Percentiles rank a stretch among this genome's conserved stretches.
These are phyloP conservation scores for Anorthoa munda DNA, from an alignment of 2,888 invertebrate species.

Conservation along the genomic window DNA sequence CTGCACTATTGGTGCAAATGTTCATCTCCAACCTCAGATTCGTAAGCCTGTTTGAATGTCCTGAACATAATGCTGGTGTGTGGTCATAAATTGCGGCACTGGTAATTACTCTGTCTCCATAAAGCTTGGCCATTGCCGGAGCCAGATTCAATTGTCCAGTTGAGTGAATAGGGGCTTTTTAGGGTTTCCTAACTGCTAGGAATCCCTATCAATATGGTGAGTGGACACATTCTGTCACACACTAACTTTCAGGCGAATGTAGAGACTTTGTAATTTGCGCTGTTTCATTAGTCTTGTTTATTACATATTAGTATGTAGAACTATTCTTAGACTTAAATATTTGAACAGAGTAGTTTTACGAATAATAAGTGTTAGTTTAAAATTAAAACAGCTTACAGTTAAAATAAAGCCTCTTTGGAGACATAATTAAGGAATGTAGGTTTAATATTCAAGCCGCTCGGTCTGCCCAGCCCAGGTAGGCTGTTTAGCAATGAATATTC, in stretches of 20 bases:
- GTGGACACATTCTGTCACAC: constrained; percentile 28
- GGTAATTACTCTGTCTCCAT: constrained; percentile 60
- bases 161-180: constrained; percentile 60
- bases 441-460: constrained; percentile 48
- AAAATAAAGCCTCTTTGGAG: constrained; percentile 27
- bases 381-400: constrained; percentile 7
- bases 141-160: constrained; percentile 63
- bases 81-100: constrained; percentile 54
- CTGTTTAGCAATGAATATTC: constrained; percentile 59
- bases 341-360: background rate
- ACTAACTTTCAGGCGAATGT: constrained; percentile 15
- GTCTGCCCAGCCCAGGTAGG: constrained; percentile 18
- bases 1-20: constrained; percentile 23
- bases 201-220: constrained; percentile 52
- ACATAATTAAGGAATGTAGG: constrained; percentile 24
- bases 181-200: constrained; percentile 59
- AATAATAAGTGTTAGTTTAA: background rate
- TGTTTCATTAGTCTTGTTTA: background rate
- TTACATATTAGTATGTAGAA: background rate
- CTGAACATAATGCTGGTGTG: constrained; percentile 49
- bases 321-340: background rate
- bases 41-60: constrained; percentile 41
- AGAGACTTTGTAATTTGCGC: background rate
- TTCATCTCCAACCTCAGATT: constrained; percentile 1
- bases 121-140: constrained; percentile 48